Base-by-base conservation (phyloP, 2,113 vertebrate species). In the Microtus ochrogaster region DNA sequence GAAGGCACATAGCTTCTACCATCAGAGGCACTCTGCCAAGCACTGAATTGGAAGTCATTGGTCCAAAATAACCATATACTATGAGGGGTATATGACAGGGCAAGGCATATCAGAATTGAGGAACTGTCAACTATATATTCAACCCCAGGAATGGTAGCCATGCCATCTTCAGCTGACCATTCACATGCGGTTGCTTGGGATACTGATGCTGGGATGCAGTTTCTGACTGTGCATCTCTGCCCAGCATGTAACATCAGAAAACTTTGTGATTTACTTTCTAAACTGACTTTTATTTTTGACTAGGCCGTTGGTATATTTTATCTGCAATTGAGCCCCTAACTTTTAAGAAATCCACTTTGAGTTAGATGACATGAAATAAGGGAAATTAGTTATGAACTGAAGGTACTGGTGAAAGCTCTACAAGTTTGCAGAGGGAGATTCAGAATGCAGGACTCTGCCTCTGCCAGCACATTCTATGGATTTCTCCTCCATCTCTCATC, bases 281-380 rank as follows among this genome's bases (percentile, higher is more conserved):
- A 90, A 49, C 26, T 78, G 3, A 2, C 36, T 96, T 87, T 85
- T 16, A 87, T 83, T n/a, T 87, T 90, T 90, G 78, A 19, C 28
- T 65, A n/a, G 2, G 58, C 44, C 84, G n/a, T 47, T 78, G 16
- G 4, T 33, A n/a, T n/a, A 1, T 33, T 83, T 70, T 63, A 70
- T 87, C 47, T 95, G 36, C 2, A 86, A 24, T 10, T 21, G 77
- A 94, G 5, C 1, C 16, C 30, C n/a, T 55, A 47, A 74, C 30
- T 63, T 95, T 82, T 7, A 47, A 79, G 47, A 94, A 93, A 55
- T 55, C 6, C 5, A 92, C n/a, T 61, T 68, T 47, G 39, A 61
- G 8, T 82, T 86, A 82, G 22, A 78, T 93, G 14, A 89, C n/a
- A 81, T 73, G 44, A 83, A 84, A 82, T 68, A 82, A 82, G 22